Evolutionary conservation across 2,797 vertebrate species (phyloP).

Genomic region (Xerus rutilus): DNA sequence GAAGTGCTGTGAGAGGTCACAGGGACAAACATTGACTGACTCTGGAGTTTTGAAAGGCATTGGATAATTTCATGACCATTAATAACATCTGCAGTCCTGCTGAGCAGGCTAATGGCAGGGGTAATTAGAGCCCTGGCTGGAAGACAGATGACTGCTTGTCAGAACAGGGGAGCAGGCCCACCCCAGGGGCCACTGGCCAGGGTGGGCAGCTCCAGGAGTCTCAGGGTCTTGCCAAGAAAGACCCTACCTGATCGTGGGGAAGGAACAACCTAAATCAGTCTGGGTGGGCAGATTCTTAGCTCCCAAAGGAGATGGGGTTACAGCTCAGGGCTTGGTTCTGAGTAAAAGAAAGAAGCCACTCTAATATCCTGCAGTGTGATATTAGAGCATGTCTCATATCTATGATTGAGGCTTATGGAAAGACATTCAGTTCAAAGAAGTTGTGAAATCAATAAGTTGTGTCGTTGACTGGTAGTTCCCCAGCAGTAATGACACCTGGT

Average conservation of each 20-base stretch:
- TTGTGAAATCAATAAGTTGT: conserved; percentile 62
- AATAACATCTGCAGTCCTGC: conserved; percentile 70
- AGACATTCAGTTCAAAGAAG: conserved; percentile 68
- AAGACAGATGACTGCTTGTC: conserved; percentile 64
- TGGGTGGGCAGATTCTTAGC: neutral
- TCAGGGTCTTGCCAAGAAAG: neutral
- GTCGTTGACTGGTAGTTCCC: neutral
- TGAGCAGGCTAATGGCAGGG: conserved; percentile 60
- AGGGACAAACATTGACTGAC: neutral
- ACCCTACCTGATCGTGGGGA: neutral
- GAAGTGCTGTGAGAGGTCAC: neutral
- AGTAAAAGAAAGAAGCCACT: neutral
- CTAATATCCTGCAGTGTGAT: neutral
- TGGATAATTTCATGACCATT: conserved; percentile 71
- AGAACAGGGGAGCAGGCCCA: conserved; percentile 61
- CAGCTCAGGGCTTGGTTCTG: neutral
- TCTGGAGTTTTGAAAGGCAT: conserved; percentile 53
- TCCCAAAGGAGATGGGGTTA: neutral
- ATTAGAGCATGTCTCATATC: neutral
- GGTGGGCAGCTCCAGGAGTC: neutral
- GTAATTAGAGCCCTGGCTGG: conserved; percentile 59
- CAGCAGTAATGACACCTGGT: conserved; percentile 19
- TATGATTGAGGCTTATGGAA: conserved; percentile 52
- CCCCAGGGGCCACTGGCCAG: neutral
- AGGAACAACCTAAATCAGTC: neutral